These are phyloP conservation scores for Thalassoma bifasciatum DNA, from an alignment of 2,113 vertebrate genomes.

Conservation along the genomic window DNA sequence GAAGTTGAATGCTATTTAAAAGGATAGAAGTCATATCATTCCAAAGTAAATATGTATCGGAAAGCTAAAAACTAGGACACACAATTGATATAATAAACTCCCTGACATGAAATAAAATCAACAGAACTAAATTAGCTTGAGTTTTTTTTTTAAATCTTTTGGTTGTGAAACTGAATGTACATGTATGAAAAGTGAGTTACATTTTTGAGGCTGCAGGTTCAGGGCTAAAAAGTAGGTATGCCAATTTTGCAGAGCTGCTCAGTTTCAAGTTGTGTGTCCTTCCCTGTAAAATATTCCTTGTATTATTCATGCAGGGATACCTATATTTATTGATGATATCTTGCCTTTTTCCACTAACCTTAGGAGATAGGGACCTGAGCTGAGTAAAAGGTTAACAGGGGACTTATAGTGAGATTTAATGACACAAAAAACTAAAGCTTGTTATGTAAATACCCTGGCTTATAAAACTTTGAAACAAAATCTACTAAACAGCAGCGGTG, in stretches of 20 bases:
- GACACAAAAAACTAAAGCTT: background rate
- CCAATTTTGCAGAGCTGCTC: background rate
- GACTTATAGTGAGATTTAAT: background rate
- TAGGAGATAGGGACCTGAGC: background rate
- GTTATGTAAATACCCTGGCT: conserved; percentile 13
- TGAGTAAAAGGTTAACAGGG: background rate
- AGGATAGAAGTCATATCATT: no score
- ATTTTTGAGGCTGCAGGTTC: background rate
- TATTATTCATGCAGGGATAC: background rate
- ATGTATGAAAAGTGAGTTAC: no score
- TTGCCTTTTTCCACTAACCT: background rate
- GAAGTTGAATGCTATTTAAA: background rate
- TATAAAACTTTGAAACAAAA: conserved; percentile 19
- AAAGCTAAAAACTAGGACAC: no score
- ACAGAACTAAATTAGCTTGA: no score
- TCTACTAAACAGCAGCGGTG: conserved; percentile 4
- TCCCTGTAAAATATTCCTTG: background rate
- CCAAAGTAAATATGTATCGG: no score
- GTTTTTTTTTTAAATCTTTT: no score
- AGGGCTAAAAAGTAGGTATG: background rate
- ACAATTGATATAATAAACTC: no score
- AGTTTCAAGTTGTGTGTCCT: background rate
- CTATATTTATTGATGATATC: background rate
- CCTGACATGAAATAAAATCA: no score
- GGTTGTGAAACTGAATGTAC: no score